Percentiles rank a stretch among this genome's conserved stretches.
These are phyloP conservation scores for Trypoxylus dichotomus DNA, from an alignment of 1,140 invertebrate species.

Conservation along the genomic window DNA sequence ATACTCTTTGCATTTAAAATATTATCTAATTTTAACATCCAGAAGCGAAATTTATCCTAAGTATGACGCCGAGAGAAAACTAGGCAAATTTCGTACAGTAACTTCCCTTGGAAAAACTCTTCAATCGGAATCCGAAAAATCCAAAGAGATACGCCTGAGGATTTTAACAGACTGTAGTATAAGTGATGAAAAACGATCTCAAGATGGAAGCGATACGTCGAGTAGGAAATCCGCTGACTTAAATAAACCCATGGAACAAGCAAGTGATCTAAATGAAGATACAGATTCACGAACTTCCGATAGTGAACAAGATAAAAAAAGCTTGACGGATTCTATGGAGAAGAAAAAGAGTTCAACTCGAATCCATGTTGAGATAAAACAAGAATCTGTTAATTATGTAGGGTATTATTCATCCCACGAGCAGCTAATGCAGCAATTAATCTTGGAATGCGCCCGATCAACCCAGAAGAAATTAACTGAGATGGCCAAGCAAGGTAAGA, in stretches of 20 bases:
- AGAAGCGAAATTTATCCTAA: slow-evolving; percentile 72
- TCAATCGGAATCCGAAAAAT: not conserved
- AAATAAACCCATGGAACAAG: not conserved
- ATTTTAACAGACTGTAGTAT: not conserved
- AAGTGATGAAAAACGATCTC: not conserved
- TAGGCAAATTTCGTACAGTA: slow-evolving; percentile 68
- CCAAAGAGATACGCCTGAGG: slow-evolving; percentile 34
- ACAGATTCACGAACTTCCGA: slow-evolving; percentile 32
- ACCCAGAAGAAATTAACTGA: slow-evolving; percentile 64
- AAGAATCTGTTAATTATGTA: slow-evolving; percentile 72
- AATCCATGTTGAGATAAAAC: slow-evolving; percentile 53
- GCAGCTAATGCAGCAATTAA: slow-evolving; percentile 70
- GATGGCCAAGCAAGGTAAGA: slow-evolving; percentile 66
- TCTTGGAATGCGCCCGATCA: slow-evolving; percentile 63
- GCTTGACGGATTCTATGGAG: not conserved
- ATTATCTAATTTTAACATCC: slow-evolving; percentile 71
- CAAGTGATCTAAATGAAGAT: not conserved
- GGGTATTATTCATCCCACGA: slow-evolving; percentile 78
- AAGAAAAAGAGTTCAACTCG: not conserved
- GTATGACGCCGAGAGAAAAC: slow-evolving; percentile 62
- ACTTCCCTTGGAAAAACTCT: slow-evolving; percentile 40
- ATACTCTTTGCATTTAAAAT: slow-evolving; percentile 66
- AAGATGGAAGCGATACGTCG: not conserved
- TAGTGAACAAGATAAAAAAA: slow-evolving; percentile 24
- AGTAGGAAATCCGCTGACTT: not conserved